Percentiles rank a stretch among this genome's conserved stretches.
Evolutionary conservation across 2,888 invertebrate genomes (phyloP).

Genomic region (Dyspetes luteomarginatus): DNA sequence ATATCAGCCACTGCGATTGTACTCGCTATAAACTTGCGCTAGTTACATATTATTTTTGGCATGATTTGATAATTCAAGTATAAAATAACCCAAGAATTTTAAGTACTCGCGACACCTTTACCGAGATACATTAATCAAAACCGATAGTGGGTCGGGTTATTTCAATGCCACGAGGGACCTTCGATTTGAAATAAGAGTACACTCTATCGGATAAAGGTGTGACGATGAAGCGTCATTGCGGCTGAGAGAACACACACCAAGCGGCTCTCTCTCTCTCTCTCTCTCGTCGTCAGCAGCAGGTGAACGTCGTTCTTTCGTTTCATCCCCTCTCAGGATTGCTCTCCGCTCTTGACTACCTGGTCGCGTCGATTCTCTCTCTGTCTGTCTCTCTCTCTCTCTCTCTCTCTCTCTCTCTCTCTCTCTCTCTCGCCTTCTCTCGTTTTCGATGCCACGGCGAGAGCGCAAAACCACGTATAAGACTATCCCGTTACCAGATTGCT

Average conservation of each 20-base stretch:
- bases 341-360: constrained; percentile 43
- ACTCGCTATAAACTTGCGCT: too few relatives aligned
- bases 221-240: constrained; percentile 60
- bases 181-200: constrained; percentile 40
- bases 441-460: constrained; percentile 37
- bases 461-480: constrained; percentile 68
- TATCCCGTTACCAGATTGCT: constrained; percentile 78
- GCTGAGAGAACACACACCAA: constrained; percentile 51
- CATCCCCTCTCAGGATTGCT: background rate
- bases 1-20: too few relatives aligned
- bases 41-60: too few relatives aligned
- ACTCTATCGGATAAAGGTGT: constrained; percentile 52
- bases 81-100: constrained; percentile 1
- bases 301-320: constrained; percentile 52
- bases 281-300: constrained; percentile 45
- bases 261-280: too few relatives aligned
- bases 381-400: background rate
- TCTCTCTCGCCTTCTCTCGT: constrained; percentile 45
- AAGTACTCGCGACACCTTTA: background rate
- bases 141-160: constrained; percentile 38
- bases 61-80: background rate
- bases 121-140: constrained; percentile 5
- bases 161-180: constrained; percentile 44
- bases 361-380: constrained; percentile 16
- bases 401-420: constrained; percentile 37